A percentile compares a stretch with the other conserved stretches of the same genome.
Evolutionary conservation across 1,140 invertebrate species (phyloP).

Genomic region (Pentalonia nigronervosa): DNA sequence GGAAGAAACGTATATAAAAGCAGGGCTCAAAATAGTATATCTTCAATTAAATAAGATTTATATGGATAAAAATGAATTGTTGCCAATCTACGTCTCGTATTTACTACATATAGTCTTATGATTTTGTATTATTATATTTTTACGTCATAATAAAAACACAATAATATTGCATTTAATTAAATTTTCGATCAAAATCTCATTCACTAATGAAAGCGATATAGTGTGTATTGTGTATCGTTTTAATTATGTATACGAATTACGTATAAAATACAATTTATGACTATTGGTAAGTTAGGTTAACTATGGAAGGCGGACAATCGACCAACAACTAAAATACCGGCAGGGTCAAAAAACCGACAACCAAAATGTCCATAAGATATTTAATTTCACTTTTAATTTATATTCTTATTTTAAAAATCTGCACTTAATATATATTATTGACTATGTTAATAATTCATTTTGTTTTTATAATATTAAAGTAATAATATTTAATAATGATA

Average conservation of each 20-base stretch:
- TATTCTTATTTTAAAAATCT: too few relatives aligned
- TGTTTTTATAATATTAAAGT: too few relatives aligned
- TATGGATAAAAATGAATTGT: conserved; percentile 13
- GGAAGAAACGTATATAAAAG: conserved; percentile 13
- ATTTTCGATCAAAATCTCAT: not conserved
- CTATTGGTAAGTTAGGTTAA: not conserved
- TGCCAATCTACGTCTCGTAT: not conserved
- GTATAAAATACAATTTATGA: not conserved
- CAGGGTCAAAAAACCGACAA: too few relatives aligned
- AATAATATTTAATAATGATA: too few relatives aligned
- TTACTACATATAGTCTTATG: not conserved
- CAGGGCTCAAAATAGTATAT: not conserved
- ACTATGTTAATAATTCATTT: too few relatives aligned
- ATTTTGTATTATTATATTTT: not conserved
- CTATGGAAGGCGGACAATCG: too few relatives aligned
- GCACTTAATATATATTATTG: too few relatives aligned
- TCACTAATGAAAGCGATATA: not conserved
- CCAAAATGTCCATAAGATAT: too few relatives aligned
- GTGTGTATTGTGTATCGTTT: not conserved
- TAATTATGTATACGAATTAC: not conserved
- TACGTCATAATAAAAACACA: not conserved
- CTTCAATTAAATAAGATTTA: conserved; percentile 27
- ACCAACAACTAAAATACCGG: too few relatives aligned
- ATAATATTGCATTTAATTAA: not conserved
- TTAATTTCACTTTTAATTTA: too few relatives aligned